Percentiles rank a stretch among this genome's conserved stretches.
These are phyloP conservation scores for Cyphomyrus discorhynchus DNA, from an alignment of 2,113 vertebrate genomes.

Conservation along the genomic window DNA sequence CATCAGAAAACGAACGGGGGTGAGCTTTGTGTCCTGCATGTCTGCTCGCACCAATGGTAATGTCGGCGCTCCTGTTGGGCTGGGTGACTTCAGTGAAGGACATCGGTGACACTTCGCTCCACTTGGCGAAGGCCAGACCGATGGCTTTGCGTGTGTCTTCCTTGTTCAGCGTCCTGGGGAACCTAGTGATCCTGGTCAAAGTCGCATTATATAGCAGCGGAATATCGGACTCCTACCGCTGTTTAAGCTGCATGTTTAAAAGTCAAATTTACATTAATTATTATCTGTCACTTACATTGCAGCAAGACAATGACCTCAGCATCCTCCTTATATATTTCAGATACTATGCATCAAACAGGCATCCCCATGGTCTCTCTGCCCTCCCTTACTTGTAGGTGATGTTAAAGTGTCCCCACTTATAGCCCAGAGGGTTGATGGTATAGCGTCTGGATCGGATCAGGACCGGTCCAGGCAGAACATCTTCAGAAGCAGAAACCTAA, in stretches of 20 bases:
- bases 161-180: conserved; percentile 65
- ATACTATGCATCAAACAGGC: not conserved
- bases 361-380: not conserved
- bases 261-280: not conserved
- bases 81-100: conserved; percentile 55
- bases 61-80: conserved; percentile 50
- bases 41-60: conserved; percentile 58
- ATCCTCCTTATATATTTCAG: not conserved
- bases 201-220: not conserved
- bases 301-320: not conserved
- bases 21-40: not conserved
- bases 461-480: not conserved
- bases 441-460: conserved; percentile 42
- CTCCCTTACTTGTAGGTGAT: conserved; percentile 55
- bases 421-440: conserved; percentile 49
- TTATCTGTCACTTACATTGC: not conserved
- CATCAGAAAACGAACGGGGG: not conserved
- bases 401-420: conserved; percentile 58
- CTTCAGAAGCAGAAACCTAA: not conserved
- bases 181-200: conserved; percentile 57
- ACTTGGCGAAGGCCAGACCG: conserved; percentile 66
- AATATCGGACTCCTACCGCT: not conserved
- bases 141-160: conserved; percentile 67
- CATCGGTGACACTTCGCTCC: conserved; percentile 71
- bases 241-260: not conserved